Conservation (phyloP, 1,140 invertebrate genomes). For the Himalopsyche phryganea region DNA sequence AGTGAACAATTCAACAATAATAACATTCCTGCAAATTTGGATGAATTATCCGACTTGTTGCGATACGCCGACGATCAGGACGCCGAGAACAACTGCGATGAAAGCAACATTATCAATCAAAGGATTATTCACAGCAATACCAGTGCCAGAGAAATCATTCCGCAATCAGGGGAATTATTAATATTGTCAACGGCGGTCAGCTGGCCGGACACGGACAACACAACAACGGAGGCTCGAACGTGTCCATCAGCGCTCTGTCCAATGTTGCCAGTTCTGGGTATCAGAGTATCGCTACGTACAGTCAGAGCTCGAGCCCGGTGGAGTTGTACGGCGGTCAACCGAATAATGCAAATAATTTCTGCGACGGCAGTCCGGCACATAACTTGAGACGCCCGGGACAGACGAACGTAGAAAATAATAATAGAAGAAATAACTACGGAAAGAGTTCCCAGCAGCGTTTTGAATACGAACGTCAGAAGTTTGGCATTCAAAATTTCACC, state of each 20-base stretch:
- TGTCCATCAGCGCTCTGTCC: conserved; percentile 76
- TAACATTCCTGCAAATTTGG: conserved; percentile 57
- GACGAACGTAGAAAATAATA: conserved; percentile 4
- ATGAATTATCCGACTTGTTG: conserved; percentile 69
- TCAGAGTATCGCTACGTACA: conserved; percentile 86
- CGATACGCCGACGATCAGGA: conserved; percentile 64
- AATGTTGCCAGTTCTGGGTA: conserved; percentile 85
- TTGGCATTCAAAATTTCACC: conserved; percentile 53
- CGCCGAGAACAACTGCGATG: conserved; percentile 45
- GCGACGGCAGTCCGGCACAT: conserved; percentile 30
- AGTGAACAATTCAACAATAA: conserved; percentile 26
- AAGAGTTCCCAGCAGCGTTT: conserved; percentile 53
- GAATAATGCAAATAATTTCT: conserved; percentile 23
- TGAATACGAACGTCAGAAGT: conserved; percentile 52
- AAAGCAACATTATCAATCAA: conserved; percentile 45
- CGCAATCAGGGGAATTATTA: conserved; percentile 45
- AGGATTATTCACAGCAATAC: conserved; percentile 40
- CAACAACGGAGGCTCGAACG: conserved; percentile 62
- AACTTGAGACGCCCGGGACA: conserved; percentile 10
- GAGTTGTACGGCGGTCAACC: conserved; percentile 58
- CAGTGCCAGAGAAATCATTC: conserved; percentile 38
- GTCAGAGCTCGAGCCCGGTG: conserved; percentile 85
- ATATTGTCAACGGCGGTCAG: conserved; percentile 47
- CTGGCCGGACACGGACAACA: conserved; percentile 16
- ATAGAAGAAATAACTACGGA: conserved; percentile 45